Base-by-base conservation (phyloP, 2,113 vertebrate genomes). In the Brachyhypopomus occidentalis region DNA sequence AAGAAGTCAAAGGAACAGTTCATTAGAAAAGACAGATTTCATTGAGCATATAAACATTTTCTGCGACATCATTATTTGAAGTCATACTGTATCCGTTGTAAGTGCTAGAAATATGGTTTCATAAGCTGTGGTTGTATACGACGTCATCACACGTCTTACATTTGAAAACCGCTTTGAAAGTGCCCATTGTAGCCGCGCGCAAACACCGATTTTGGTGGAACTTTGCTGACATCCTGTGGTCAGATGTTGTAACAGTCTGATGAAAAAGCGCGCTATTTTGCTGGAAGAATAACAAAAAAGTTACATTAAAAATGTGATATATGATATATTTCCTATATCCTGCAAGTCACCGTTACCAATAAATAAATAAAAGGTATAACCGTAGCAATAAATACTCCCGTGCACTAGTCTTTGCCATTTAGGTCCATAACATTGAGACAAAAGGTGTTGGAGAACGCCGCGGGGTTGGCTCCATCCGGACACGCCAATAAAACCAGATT, bases 401-500 rank as follows among this genome's bases (percentile, higher is more conserved):
- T 48, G 55, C 17, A 6, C 45, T 80, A 20, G 60, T 25, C 66
- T 55, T 74, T 17, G 17, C 19, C 9, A 11, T 66, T 34, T 30
- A 66, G 36, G 8, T 27, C 56, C n/a, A 7, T 6, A 25, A 87
- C 84, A 82, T 91, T 89, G 81, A 91, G 86, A 94, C 92, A 93
- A 93, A 95, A 90, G 93, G 92, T 84, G 85, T 88, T 83, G 85
- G 87, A 90, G 93, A 90, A 86, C 88, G 88, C 92, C 88, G 88
- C 92, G 93, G 95, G 92, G 93, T 83, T 88, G 86, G 83, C 86
- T 85, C 85, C 89, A 90, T 90, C 86, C 75, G 88, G 90, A 93
- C 90, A 87, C 89, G 91, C 93, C 94, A 95, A 97, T 98, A 97
- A 98, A 96, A 90, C 92, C 89, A 73, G 92, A 95, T 94, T 94